Conservation (phyloP, 2,797 vertebrate genomes). For the Leptodactylus fallax region DNA sequence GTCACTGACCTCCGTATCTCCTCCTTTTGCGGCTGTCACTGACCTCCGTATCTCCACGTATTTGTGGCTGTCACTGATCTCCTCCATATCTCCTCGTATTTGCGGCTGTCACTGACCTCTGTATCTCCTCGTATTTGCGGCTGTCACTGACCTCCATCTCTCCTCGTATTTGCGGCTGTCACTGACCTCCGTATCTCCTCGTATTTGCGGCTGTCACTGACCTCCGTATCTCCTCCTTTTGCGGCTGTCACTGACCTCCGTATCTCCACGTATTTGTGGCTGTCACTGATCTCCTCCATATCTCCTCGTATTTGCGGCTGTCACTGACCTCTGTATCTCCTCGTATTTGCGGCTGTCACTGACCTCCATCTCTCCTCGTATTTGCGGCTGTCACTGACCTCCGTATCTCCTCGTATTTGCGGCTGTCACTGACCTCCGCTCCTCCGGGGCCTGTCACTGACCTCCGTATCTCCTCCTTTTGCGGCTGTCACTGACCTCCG, state of each 20-base stretch:
- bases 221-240: background rate
- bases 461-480: background rate
- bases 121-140: background rate
- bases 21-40: constrained; percentile 2
- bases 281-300: background rate
- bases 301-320: background rate
- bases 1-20: constrained; percentile 11
- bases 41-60: background rate
- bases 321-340: constrained; percentile 4
- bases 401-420: background rate
- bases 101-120: constrained; percentile 9
- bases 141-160: constrained; percentile 11
- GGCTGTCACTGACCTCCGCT: constrained; percentile 27
- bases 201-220: constrained; percentile 21
- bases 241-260: constrained; percentile 11
- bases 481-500: constrained; percentile 11
- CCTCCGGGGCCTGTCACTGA: too few species aligned
- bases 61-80: constrained; percentile 16
- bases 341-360: constrained; percentile 15
- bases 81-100: background rate
- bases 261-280: background rate
- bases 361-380: background rate
- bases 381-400: constrained; percentile 24
- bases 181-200: background rate
- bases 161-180: background rate